A percentile compares a stretch with the other conserved stretches of the same genome.
These are phyloP conservation scores for Kryptolebias ocellatus DNA, from an alignment of 2,797 vertebrate species.

Conservation along the genomic window DNA sequence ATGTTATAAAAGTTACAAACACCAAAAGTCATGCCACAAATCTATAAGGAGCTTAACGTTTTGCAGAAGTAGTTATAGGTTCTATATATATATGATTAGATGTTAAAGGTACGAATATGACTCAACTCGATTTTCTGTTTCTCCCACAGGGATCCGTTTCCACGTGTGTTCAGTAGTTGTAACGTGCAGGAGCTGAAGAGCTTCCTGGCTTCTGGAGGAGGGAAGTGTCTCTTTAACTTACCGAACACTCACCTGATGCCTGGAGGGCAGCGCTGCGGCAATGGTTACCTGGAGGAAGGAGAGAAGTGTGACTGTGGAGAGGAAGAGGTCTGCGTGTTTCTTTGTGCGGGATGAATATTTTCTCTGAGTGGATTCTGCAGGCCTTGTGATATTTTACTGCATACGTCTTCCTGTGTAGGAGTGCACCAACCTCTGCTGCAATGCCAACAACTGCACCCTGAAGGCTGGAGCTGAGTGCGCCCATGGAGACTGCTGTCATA, in stretches of 20 bases:
- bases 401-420: constrained; percentile 79
- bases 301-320: constrained; percentile 98
- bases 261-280: constrained; percentile 93
- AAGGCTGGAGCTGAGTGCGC: constrained; percentile 91
- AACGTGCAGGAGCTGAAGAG: constrained; percentile 89
- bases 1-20: too few species aligned
- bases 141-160: constrained; percentile 89
- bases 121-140: neutral
- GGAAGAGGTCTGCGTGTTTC: constrained; percentile 84
- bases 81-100: too few species aligned
- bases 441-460: constrained; percentile 92
- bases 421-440: constrained; percentile 93
- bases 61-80: too few species aligned
- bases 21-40: too few species aligned
- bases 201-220: constrained; percentile 93
- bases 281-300: constrained; percentile 96
- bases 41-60: too few species aligned
- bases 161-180: constrained; percentile 91
- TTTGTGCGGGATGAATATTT: neutral
- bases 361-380: neutral
- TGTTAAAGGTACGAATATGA: neutral
- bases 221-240: constrained; percentile 96
- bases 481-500: constrained; percentile 92
- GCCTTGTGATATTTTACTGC: constrained; percentile 6
- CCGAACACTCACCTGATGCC: constrained; percentile 91